Conservation (phyloP, 2,113 vertebrate species). For the Sterrhoptilus dennistouni region DNA sequence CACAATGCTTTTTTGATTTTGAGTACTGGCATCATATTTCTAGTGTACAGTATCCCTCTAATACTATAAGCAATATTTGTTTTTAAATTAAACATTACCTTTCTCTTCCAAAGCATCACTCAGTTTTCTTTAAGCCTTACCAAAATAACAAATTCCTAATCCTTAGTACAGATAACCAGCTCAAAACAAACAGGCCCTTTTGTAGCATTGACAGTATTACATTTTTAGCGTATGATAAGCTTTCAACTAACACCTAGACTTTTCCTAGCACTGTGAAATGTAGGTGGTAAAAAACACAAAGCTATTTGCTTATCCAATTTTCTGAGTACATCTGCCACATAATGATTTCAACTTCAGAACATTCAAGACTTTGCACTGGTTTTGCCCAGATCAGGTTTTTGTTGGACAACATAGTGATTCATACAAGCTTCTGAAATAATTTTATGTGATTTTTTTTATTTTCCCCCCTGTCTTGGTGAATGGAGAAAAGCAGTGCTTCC, state of each 20-base stretch:
- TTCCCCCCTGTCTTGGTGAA: neutral
- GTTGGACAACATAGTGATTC: neutral
- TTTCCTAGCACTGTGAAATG: neutral
- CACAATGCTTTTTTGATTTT: neutral
- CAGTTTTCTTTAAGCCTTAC: neutral
- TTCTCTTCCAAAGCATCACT: neutral
- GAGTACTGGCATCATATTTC: neutral
- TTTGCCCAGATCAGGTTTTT: neutral
- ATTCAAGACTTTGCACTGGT: neutral
- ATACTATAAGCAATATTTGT: neutral
- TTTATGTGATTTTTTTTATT: neutral
- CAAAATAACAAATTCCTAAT: constrained; percentile 20
- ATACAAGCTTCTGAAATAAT: neutral
- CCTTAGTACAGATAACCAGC: neutral
- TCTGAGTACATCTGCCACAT: neutral
- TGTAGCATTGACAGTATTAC: neutral
- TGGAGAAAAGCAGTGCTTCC: neutral
- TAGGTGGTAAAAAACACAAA: neutral
- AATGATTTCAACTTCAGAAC: neutral
- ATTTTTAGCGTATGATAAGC: constrained; percentile 11
- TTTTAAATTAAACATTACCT: constrained; percentile 22
- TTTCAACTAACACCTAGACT: neutral
- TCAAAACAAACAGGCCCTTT: constrained; percentile 10
- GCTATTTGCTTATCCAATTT: neutral
- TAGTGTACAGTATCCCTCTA: neutral